phyloP scores from a whole-genome alignment of 2,888 invertebrate genomes.

The Erannis defoliaria region DNA sequence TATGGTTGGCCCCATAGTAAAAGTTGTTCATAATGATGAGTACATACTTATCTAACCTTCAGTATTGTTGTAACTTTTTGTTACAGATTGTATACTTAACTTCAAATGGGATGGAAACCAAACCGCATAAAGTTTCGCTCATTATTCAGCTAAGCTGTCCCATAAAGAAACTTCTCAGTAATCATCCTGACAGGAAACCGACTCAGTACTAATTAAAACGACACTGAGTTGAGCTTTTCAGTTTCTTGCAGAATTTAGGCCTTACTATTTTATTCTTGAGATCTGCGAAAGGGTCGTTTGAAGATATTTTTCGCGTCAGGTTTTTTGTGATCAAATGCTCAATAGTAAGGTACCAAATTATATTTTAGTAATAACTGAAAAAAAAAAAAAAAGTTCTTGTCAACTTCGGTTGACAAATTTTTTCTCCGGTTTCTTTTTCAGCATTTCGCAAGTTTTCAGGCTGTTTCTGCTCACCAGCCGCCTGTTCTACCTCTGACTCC shows the following conservation, averaged over 20 bases:
- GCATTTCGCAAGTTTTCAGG: too few species aligned
- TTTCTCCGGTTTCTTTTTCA: too few species aligned
- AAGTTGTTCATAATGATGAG: too few species aligned
- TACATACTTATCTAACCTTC: too few species aligned
- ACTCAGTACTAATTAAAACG: constrained; percentile 56
- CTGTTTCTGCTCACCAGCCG: too few species aligned
- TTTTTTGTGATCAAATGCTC: constrained; percentile 10
- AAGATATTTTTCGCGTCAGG: constrained; percentile 9
- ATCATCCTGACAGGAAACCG: constrained; percentile 45
- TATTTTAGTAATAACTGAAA: too few species aligned
- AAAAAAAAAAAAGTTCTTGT: too few species aligned
- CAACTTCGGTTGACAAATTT: too few species aligned
- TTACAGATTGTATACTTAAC: constrained; percentile 16
- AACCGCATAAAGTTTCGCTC: constrained; percentile 49
- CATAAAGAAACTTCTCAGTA: constrained; percentile 50
- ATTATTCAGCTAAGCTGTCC: constrained; percentile 49
- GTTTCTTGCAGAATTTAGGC: constrained; percentile 23
- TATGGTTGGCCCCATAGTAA: too few species aligned
- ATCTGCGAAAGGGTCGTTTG: constrained; percentile 11
- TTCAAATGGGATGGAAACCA: constrained; percentile 31
- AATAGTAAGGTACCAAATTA: background rate
- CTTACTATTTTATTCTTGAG: constrained; percentile 13
- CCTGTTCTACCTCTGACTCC: too few species aligned
- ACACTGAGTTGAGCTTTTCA: constrained; percentile 45
- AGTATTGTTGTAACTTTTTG: too few species aligned